A percentile compares a stretch with the other conserved stretches of the same genome.
phyloP scores from a whole-genome alignment of 2,797 vertebrate species.

The Synaphobranchus kaupii region DNA sequence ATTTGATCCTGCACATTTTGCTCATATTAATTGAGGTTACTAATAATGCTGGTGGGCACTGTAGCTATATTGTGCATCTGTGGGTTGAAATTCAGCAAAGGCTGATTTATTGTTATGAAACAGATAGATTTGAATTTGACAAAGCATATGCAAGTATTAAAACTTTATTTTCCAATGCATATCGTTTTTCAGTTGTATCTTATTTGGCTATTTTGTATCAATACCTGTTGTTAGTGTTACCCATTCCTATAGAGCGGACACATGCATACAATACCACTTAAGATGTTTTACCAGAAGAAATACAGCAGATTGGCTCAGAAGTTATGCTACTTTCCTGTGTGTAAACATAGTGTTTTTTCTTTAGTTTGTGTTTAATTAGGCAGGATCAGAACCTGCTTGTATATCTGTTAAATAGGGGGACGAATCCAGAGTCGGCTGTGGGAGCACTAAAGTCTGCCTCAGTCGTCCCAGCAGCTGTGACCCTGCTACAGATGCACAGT shows the following conservation, averaged over 20 bases:
- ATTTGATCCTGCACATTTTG: no score
- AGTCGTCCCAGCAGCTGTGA: conserved; percentile 65
- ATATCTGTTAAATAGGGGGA: conserved; percentile 21
- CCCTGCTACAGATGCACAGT: conserved; percentile 52
- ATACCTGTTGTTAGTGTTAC: not conserved
- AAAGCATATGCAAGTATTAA: not conserved
- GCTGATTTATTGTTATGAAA: not conserved
- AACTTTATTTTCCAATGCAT: not conserved
- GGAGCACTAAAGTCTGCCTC: conserved; percentile 70
- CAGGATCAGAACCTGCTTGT: not conserved
- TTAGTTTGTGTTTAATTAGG: not conserved
- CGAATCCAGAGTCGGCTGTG: conserved; percentile 61
- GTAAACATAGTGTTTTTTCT: not conserved
- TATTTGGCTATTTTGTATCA: not conserved
- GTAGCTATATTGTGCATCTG: no score
- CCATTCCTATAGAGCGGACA: not conserved
- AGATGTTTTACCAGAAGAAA: not conserved
- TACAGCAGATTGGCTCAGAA: not conserved
- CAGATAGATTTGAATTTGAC: not conserved
- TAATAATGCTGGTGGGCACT: no score
- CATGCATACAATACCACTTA: not conserved
- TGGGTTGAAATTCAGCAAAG: not conserved
- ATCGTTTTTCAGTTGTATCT: not conserved
- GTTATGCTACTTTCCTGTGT: not conserved
- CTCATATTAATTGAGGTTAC: no score